phyloP scores from a whole-genome alignment of 1,140 invertebrate genomes.

The Aphelenchoides besseyi region DNA sequence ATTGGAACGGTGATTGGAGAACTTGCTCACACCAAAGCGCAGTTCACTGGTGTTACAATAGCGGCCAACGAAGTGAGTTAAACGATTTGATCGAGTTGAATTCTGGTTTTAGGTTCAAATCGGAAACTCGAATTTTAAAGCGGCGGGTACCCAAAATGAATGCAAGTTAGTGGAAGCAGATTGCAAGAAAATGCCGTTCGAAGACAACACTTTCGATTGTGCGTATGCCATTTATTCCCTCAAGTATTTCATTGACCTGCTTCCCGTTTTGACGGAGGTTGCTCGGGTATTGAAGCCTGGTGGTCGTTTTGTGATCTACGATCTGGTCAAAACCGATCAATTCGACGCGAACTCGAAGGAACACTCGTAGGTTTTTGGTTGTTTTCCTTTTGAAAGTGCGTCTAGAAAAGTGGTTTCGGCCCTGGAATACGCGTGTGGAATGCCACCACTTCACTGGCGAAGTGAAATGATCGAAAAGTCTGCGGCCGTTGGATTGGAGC shows the following conservation, averaged over 20 bases:
- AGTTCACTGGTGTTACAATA: constrained; percentile 58
- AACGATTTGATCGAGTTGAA: constrained; percentile 19
- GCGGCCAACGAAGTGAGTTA: constrained; percentile 51
- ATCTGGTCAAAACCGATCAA: constrained; percentile 57
- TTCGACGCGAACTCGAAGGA: constrained; percentile 52
- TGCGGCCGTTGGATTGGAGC: constrained; percentile 35
- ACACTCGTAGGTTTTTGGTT: constrained; percentile 46
- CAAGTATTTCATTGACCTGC: constrained; percentile 57
- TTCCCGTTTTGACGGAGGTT: constrained; percentile 49
- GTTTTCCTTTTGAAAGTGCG: constrained; percentile 29
- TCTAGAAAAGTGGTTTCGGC: constrained; percentile 50
- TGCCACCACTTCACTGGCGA: constrained; percentile 55
- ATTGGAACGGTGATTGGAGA: constrained; percentile 59
- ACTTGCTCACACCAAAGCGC: constrained; percentile 48
- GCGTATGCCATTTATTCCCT: constrained; percentile 61
- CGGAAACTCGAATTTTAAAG: constrained; percentile 49
- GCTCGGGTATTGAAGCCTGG: constrained; percentile 44
- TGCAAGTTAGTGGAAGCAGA: constrained; percentile 64
- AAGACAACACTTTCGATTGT: constrained; percentile 49
- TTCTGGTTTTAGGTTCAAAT: constrained; percentile 44
- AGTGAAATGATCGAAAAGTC: constrained; percentile 50
- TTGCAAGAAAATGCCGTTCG: constrained; percentile 67
- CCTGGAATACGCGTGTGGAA: constrained; percentile 61
- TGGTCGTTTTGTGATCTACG: constrained; percentile 59
- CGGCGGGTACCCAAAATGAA: constrained; percentile 31